Evolutionary conservation across 2,797 vertebrate species (phyloP).

Genomic region (Clarias pachynema): DNA sequence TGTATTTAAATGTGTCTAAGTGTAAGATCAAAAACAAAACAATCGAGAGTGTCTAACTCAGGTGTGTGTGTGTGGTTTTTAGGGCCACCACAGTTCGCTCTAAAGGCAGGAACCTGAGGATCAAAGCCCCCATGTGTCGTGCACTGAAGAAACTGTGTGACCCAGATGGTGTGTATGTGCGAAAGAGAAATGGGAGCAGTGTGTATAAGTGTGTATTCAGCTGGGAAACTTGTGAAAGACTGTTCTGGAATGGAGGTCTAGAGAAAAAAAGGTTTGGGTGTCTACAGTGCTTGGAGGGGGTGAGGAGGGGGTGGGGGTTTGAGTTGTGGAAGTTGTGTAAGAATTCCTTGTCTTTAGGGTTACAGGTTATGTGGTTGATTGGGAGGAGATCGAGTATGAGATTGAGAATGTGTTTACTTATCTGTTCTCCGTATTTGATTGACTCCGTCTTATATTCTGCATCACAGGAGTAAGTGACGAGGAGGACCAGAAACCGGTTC

Average conservation of each 20-base stretch:
- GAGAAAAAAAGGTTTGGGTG: neutral
- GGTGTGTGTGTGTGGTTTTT: conserved; percentile 44
- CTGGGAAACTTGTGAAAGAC: neutral
- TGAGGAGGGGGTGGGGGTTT: conserved; percentile 24
- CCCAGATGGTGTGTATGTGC: conserved; percentile 86
- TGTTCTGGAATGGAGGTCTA: conserved; percentile 15
- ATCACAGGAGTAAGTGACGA: conserved; percentile 90
- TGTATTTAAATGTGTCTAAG: neutral
- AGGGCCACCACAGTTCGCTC: conserved; percentile 97
- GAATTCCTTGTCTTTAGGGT: conserved; percentile 66
- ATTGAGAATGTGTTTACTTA: conserved; percentile 33
- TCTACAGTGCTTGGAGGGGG: conserved; percentile 37
- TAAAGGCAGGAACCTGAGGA: conserved; percentile 95
- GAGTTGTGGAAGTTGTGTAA: conserved; percentile 60
- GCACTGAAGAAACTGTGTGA: conserved; percentile 98
- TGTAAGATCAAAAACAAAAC: neutral
- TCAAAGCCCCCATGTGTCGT: conserved; percentile 98
- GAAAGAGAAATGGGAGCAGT: conserved; percentile 7
- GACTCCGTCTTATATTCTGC: neutral
- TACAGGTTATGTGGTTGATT: conserved; percentile 60
- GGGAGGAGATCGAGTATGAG: conserved; percentile 43
- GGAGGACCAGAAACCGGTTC: conserved; percentile 97
- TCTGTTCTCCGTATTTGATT: neutral
- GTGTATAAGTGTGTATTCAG: conserved; percentile 18
- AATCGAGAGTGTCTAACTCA: neutral